A percentile compares a stretch with the other conserved stretches of the same genome.
Evolutionary conservation across 2,113 vertebrate species (phyloP).

Genomic region (Ciconia boyciana): DNA sequence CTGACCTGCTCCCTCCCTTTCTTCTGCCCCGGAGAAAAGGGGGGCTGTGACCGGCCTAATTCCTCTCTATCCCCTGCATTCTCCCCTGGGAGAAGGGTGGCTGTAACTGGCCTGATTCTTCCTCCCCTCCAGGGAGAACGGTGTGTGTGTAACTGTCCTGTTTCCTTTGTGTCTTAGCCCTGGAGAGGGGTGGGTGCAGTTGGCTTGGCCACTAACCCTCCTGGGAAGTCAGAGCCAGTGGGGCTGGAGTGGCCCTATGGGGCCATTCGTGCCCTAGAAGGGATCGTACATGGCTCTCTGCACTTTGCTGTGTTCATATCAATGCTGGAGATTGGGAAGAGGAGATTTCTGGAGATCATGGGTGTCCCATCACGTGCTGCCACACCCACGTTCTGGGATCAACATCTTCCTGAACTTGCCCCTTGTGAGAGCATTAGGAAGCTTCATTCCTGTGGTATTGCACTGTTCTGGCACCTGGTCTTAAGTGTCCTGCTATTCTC

Average conservation of each 20-base stretch:
- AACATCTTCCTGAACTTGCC: background rate
- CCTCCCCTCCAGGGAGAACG: accelerated
- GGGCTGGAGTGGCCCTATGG: background rate
- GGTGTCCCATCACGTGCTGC: background rate
- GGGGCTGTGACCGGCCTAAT: too few relatives aligned
- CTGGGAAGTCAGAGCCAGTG: too few relatives aligned
- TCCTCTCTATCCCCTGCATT: accelerated
- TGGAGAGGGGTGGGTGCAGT: background rate
- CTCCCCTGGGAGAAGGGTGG: too few relatives aligned
- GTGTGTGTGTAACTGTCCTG: accelerated
- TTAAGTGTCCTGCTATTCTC: accelerated
- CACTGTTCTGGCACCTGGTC: background rate
- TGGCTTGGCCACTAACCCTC: background rate
- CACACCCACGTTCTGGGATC: accelerated
- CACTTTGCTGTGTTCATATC: accelerated
- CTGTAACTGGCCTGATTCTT: too few relatives aligned
- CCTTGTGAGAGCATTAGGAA: accelerated
- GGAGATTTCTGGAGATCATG: background rate
- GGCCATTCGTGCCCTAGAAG: background rate
- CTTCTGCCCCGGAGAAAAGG: too few relatives aligned
- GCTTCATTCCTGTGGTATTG: background rate
- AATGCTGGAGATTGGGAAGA: accelerated
- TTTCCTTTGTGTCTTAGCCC: accelerated
- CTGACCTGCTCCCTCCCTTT: too few relatives aligned
- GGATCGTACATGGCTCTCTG: accelerated